These are phyloP conservation scores for Lordiphosa clarofinis DNA, from an alignment of 1,140 invertebrate species.

Conservation along the genomic window DNA sequence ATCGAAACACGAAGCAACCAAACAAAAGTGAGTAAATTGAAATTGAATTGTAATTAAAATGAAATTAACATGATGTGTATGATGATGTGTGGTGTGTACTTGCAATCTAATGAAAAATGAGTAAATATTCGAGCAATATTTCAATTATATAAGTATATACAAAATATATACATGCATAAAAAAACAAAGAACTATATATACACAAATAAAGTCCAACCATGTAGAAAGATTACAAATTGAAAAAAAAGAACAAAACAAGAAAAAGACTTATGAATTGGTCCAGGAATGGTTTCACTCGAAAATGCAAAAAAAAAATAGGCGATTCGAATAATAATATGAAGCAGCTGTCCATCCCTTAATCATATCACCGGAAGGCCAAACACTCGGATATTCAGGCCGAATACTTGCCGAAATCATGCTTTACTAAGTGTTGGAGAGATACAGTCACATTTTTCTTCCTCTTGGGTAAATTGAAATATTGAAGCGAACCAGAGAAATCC, in stretches of 20 bases:
- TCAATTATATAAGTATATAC: conserved; percentile 48
- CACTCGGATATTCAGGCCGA: no score
- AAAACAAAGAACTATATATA: conserved; percentile 28
- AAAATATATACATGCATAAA: conserved; percentile 30
- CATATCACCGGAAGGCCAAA: no score
- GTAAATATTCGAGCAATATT: conserved; percentile 66
- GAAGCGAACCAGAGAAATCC: no score
- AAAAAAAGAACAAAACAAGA: conserved; percentile 3
- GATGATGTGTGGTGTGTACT: conserved; percentile 51
- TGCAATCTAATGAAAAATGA: conserved; percentile 52
- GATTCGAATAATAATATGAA: no score
- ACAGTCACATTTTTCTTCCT: no score
- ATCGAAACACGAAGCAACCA: conserved; percentile 42
- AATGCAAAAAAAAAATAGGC: no score
- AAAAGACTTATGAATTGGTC: conserved; percentile 2
- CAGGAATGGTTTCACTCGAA: neutral
- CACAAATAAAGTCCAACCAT: conserved; percentile 66
- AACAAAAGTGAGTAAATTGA: conserved; percentile 67
- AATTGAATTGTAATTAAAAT: conserved; percentile 58
- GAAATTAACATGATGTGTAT: conserved; percentile 40
- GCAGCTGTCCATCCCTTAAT: no score
- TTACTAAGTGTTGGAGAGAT: no score
- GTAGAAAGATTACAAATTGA: conserved; percentile 60
- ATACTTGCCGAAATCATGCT: no score
- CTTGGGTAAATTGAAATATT: no score